Conservation (phyloP, 1,140 invertebrate species). For the Choristoneura fumiferana region DNA sequence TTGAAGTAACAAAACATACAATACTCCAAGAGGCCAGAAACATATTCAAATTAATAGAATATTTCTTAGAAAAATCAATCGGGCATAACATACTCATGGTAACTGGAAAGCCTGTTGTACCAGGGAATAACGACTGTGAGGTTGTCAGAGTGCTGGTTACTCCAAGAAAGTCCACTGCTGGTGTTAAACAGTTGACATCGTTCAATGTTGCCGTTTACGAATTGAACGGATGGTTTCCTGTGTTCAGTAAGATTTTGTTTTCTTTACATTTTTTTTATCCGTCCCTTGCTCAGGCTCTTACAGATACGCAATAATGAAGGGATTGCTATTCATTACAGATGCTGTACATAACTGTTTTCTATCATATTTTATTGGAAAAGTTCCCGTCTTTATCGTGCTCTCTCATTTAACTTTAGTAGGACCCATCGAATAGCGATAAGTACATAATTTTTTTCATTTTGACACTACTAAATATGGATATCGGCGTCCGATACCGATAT, state of each 20-base stretch:
- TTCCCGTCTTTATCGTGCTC: too few species aligned
- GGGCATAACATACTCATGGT: slow-evolving; percentile 86
- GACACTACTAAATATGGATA: too few species aligned
- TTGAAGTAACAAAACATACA: slow-evolving; percentile 74
- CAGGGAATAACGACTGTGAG: slow-evolving; percentile 37
- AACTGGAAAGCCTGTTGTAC: slow-evolving; percentile 60
- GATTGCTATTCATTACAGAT: too few species aligned
- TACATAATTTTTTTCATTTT: too few species aligned
- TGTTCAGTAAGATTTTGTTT: slow-evolving; percentile 38
- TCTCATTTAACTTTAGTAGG: too few species aligned
- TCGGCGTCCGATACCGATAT: too few species aligned
- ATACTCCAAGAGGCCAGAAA: slow-evolving; percentile 52
- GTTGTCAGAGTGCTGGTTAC: slow-evolving; percentile 82
- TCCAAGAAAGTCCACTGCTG: slow-evolving; percentile 78
- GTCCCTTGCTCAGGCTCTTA: too few species aligned
- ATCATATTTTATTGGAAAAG: too few species aligned
- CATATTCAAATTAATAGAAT: slow-evolving; percentile 75
- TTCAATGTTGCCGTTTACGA: slow-evolving; percentile 84
- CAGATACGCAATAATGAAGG: too few species aligned
- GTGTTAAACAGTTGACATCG: slow-evolving; percentile 76
- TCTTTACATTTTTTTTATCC: slow-evolving; percentile 23
- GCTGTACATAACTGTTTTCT: too few species aligned
- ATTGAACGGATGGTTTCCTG: slow-evolving; percentile 83
- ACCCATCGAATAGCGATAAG: too few species aligned
- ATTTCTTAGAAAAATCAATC: slow-evolving; percentile 79